phyloP scores from a whole-genome alignment of 2,797 vertebrate species.

The Holocentrus rufus region DNA sequence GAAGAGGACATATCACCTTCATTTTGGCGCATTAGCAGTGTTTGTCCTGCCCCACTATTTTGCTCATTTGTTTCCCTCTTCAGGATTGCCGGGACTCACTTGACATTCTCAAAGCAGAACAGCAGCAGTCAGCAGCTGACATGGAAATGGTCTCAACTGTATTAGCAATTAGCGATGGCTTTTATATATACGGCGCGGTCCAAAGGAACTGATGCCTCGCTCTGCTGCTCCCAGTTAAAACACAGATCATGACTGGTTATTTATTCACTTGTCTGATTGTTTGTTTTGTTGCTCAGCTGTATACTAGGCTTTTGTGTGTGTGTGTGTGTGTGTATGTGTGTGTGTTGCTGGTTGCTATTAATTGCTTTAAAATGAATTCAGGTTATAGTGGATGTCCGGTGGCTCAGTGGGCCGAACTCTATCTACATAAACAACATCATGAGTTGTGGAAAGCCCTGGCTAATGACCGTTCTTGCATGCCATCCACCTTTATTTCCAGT shows the following conservation, averaged over 20 bases:
- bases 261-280: conserved; percentile 49
- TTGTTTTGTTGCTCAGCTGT: conserved; percentile 48
- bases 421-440: not conserved
- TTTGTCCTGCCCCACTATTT: too few relatives aligned
- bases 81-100: too few relatives aligned
- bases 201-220: conserved; percentile 33
- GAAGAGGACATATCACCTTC: not conserved
- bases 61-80: not conserved
- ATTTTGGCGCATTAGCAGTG: conserved; percentile 12
- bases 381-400: conserved; percentile 16
- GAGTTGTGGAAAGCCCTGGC: not conserved
- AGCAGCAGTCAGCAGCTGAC: conserved; percentile 29
- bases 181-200: conserved; percentile 31
- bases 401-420: conserved; percentile 25
- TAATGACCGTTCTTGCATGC: conserved; percentile 11
- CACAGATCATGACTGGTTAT: conserved; percentile 47
- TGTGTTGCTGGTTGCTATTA: conserved; percentile 27
- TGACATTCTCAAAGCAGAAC: conserved; percentile 1
- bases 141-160: conserved; percentile 11
- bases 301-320: too few relatives aligned
- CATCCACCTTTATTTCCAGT: not conserved
- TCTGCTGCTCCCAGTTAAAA: conserved; percentile 49
- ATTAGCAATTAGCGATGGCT: conserved; percentile 39
- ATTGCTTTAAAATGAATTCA: conserved; percentile 44
- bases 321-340: not conserved